A percentile compares a stretch with the other conserved stretches of the same genome.
phyloP scores from a whole-genome alignment of 2,888 invertebrate genomes.

The Theristus sp. region DNA sequence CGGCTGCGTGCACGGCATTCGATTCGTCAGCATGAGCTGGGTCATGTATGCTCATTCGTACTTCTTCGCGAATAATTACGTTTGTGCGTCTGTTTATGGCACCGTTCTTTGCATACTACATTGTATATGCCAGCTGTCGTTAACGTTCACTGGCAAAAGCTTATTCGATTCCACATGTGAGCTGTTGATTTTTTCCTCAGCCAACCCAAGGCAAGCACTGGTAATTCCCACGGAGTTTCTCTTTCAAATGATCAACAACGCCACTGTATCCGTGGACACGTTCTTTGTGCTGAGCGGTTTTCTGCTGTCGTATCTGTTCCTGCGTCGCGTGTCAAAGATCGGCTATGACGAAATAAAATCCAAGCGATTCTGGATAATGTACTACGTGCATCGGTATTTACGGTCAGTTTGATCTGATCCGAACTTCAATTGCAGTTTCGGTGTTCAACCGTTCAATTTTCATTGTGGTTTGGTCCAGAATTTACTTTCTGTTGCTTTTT shows the following conservation, averaged over 20 bases:
- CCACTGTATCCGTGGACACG: slow-evolving; percentile 26
- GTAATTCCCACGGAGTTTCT: slow-evolving; percentile 22
- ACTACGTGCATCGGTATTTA: slow-evolving; percentile 22
- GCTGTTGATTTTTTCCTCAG: background rate
- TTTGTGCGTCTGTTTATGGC: no score
- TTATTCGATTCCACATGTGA: no score
- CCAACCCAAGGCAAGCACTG: background rate
- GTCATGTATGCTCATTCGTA: slow-evolving; percentile 40
- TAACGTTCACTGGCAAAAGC: no score
- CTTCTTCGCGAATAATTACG: slow-evolving; percentile 10
- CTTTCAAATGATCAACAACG: slow-evolving; percentile 26
- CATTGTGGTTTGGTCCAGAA: no score
- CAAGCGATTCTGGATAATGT: slow-evolving; percentile 14
- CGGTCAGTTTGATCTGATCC: no score
- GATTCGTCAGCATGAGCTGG: slow-evolving; percentile 30
- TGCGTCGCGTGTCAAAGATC: slow-evolving; percentile 12
- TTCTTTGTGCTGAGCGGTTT: slow-evolving; percentile 28
- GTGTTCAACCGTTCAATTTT: no score
- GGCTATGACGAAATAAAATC: background rate
- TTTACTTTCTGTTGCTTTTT: slow-evolving; percentile 29
- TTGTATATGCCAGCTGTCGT: no score
- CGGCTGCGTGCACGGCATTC: background rate
- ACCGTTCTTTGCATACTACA: no score
- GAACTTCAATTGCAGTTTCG: no score
- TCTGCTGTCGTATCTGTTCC: background rate